These are phyloP conservation scores for Chondrilla cf. caribensis DNA, from an alignment of 37 sponge, comb jelly and placozoan species.

Conservation along the genomic window DNA sequence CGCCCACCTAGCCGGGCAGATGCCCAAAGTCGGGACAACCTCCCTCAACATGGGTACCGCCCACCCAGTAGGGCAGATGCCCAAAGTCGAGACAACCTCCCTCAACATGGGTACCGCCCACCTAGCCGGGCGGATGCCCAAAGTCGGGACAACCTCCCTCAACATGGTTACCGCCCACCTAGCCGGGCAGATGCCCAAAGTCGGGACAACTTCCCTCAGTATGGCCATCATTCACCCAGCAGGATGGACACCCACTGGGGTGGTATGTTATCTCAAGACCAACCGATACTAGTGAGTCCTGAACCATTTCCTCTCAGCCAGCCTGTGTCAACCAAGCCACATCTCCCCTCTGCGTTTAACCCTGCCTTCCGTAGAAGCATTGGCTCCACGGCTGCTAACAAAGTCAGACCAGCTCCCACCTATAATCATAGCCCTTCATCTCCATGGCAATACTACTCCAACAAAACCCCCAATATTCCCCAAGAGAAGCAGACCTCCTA, in stretches of 20 bases:
- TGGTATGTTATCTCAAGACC: neutral
- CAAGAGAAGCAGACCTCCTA: neutral
- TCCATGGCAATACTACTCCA: neutral
- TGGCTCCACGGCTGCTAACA: neutral
- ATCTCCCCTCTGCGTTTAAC: conserved; percentile 3
- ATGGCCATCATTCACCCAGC: neutral
- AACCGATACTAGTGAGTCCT: neutral
- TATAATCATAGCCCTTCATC: neutral
- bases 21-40: no score
- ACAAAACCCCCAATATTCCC: neutral
- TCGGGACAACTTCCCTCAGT: neutral
- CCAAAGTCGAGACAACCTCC: neutral
- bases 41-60: no score
- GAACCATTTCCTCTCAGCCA: conserved; percentile 1
- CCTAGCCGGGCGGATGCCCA: neutral
- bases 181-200: neutral
- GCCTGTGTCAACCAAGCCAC: neutral
- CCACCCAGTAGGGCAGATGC: no score
- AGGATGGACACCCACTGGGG: neutral
- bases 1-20: no score
- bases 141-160: no score
- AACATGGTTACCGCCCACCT: no score
- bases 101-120: neutral
- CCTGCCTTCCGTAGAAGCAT: neutral
- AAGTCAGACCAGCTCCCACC: neutral